phyloP scores from a whole-genome alignment of 2,888 invertebrate species.

The Heliconius aoede region DNA sequence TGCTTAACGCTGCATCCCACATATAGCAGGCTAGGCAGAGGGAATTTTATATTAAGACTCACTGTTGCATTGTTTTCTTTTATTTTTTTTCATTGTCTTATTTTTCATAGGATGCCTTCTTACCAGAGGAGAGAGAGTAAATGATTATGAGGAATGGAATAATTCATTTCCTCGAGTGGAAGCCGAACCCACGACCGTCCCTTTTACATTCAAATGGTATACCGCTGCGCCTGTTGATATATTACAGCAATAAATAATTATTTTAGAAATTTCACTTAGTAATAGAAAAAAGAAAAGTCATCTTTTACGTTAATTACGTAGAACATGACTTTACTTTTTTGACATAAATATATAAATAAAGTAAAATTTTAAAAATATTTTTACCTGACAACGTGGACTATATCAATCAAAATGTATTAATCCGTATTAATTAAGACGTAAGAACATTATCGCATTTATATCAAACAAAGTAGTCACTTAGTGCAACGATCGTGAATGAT shows the following conservation, averaged over 20 bases:
- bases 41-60: too few relatives aligned
- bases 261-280: neutral
- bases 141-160: too few relatives aligned
- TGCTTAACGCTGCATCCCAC: too few relatives aligned
- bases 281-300: neutral
- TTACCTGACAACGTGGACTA: constrained; percentile 5
- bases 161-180: too few relatives aligned
- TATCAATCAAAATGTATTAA: constrained; percentile 50
- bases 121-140: too few relatives aligned
- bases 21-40: too few relatives aligned
- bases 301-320: neutral
- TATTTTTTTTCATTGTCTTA: too few relatives aligned
- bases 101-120: too few relatives aligned
- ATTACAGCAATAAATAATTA: neutral
- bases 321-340: constrained; percentile 1
- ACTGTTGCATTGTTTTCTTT: too few relatives aligned
- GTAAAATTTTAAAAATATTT: neutral
- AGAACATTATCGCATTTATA: constrained; percentile 41
- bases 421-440: constrained; percentile 52
- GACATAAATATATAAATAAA: neutral
- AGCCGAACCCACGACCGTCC: too few relatives aligned
- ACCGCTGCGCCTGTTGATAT: too few relatives aligned
- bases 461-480: constrained; percentile 43
- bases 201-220: too few relatives aligned
- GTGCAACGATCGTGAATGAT: constrained; percentile 59